Percentiles rank a stretch among this genome's conserved stretches.
Conservation (phyloP, 2,113 vertebrate species). For the Toxotes chatareus region DNA sequence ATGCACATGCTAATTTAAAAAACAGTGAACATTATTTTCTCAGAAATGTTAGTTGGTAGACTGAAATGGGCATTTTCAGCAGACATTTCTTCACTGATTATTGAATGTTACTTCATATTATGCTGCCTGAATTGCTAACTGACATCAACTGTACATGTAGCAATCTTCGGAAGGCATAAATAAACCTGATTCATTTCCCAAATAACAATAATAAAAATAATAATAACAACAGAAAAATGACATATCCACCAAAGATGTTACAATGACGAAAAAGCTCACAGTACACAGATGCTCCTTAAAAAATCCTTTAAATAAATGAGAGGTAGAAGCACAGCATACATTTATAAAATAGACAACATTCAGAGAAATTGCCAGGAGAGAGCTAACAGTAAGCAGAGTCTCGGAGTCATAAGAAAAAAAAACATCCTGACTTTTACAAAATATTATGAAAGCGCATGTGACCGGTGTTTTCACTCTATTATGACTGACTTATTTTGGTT, state of each 20-base stretch:
- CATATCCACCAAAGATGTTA: neutral
- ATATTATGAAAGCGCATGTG: neutral
- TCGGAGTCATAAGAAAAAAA: constrained; percentile 5
- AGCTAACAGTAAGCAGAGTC: no score
- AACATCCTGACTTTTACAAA: constrained; percentile 7
- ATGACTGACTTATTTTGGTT: constrained; percentile 4
- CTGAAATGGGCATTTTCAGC: neutral
- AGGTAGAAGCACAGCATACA: neutral
- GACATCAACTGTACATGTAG: neutral
- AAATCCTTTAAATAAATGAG: neutral
- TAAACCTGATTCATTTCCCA: neutral
- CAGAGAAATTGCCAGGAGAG: neutral
- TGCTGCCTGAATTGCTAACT: neutral
- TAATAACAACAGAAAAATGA: neutral
- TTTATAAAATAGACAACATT: neutral
- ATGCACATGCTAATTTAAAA: neutral
- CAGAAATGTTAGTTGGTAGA: neutral
- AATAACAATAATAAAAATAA: no score
- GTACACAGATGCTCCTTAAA: neutral
- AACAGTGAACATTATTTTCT: neutral
- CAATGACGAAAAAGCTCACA: neutral
- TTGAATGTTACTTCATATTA: neutral
- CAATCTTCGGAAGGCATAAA: neutral
- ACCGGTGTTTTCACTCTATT: neutral
- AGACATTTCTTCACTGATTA: neutral